Evolutionary conservation across 2,113 vertebrate genomes (phyloP).

Genomic region (Prunella himalayana): DNA sequence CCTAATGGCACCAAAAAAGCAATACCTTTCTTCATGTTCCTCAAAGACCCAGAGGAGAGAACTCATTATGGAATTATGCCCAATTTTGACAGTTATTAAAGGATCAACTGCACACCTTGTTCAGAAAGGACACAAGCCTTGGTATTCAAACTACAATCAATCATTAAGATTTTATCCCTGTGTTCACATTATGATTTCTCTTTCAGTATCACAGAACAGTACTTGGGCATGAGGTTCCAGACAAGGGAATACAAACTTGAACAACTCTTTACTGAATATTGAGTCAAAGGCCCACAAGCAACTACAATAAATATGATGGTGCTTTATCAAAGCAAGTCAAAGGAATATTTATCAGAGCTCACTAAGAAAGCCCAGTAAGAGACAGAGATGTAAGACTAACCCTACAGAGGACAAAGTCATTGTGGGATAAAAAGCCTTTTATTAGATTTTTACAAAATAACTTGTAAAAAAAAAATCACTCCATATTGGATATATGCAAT

Average conservation of each 20-base stretch:
- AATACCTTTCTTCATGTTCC: not conserved
- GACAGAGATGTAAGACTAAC: not conserved
- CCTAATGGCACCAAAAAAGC: not conserved
- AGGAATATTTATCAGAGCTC: not conserved
- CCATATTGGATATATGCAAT: not conserved
- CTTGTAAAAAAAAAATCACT: slow-evolving; percentile 45
- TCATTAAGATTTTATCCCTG: not conserved
- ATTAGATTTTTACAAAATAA: slow-evolving; percentile 73
- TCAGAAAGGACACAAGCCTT: not conserved
- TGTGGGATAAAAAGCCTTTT: slow-evolving; percentile 64
- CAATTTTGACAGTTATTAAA: not conserved
- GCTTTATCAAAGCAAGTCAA: not conserved
- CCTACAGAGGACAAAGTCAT: not conserved
- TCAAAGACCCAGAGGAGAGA: not conserved
- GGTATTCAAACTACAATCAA: not conserved
- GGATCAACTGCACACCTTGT: not conserved
- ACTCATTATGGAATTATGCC: not conserved
- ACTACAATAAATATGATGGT: not conserved
- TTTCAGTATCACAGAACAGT: not conserved
- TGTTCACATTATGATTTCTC: not conserved
- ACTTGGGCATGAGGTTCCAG: not conserved
- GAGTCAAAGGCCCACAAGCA: not conserved
- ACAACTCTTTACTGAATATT: not conserved
- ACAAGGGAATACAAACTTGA: not conserved
- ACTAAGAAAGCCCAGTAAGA: not conserved